Percentiles rank a stretch among this genome's conserved stretches.
Conservation (phyloP, 1,140 invertebrate species). For the Nasonia vitripennis region DNA sequence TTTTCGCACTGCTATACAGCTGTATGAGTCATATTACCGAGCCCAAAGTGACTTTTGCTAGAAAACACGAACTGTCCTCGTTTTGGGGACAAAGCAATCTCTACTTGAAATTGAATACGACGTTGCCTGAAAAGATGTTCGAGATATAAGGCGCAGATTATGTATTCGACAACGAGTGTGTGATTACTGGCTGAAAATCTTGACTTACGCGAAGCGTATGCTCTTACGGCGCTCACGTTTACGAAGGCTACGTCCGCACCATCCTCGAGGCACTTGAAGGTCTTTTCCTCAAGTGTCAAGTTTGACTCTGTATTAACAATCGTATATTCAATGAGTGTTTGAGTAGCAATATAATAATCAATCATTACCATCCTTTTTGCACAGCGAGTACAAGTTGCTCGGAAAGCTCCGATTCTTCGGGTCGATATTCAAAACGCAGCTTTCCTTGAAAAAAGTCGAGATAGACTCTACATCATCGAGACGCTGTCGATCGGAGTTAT, state of each 20-base stretch:
- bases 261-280: constrained; percentile 19
- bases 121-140: neutral
- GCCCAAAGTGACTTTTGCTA: constrained; percentile 13
- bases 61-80: neutral
- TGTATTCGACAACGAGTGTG: too few relatives aligned
- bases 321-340: too few relatives aligned
- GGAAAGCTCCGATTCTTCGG: neutral
- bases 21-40: constrained; percentile 6
- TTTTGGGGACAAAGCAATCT: neutral
- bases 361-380: neutral
- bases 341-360: neutral
- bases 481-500: neutral
- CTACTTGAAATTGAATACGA: constrained; percentile 6
- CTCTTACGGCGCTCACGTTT: neutral
- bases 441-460: constrained; percentile 4
- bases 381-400: neutral
- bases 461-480: neutral
- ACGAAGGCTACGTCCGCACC: constrained; percentile 27
- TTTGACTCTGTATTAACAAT: neutral
- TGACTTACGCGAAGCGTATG: neutral
- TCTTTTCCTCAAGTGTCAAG: neutral
- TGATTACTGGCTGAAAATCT: neutral
- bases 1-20: neutral
- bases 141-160: neutral
- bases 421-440: neutral